Evolutionary conservation across 2,888 invertebrate genomes (phyloP).

Genomic region (Lasioglossum oenotherae): DNA sequence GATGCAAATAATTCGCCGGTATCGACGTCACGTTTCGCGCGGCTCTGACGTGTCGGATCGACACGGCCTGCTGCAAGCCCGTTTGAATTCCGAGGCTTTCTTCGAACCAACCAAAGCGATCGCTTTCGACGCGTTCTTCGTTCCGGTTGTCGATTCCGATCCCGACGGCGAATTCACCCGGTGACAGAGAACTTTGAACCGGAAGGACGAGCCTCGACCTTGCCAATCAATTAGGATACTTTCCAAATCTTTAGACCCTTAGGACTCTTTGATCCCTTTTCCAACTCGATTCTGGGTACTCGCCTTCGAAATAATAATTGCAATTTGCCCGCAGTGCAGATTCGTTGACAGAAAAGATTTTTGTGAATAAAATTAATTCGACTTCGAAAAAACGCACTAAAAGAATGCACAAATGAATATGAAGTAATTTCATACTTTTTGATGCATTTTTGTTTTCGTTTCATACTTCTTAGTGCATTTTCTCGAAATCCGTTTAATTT

Average conservation of each 20-base stretch:
- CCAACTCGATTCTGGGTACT: not conserved
- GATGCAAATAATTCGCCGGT: constrained; percentile 54
- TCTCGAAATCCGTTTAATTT: too few relatives aligned
- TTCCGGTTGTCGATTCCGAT: constrained; percentile 52
- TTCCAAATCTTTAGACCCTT: not conserved
- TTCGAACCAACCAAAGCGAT: constrained; percentile 46
- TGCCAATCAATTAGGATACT: constrained; percentile 32
- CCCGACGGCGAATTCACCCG: not conserved
- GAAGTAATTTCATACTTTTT: too few relatives aligned
- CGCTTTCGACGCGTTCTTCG: constrained; percentile 44
- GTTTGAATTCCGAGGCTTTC: constrained; percentile 35
- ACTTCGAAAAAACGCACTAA: too few relatives aligned
- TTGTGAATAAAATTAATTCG: too few relatives aligned
- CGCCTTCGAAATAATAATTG: not conserved
- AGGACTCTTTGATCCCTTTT: not conserved
- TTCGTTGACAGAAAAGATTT: too few relatives aligned
- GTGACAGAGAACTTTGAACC: not conserved
- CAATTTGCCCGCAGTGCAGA: not conserved
- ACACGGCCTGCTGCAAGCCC: not conserved
- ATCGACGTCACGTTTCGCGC: constrained; percentile 39
- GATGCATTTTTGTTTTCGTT: too few relatives aligned
- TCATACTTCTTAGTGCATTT: too few relatives aligned
- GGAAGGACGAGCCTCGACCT: not conserved
- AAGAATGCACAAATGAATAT: too few relatives aligned
- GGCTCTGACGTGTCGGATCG: constrained; percentile 22